Base-by-base conservation (phyloP, 2,888 invertebrate species). In the Spisula subtruncata region DNA sequence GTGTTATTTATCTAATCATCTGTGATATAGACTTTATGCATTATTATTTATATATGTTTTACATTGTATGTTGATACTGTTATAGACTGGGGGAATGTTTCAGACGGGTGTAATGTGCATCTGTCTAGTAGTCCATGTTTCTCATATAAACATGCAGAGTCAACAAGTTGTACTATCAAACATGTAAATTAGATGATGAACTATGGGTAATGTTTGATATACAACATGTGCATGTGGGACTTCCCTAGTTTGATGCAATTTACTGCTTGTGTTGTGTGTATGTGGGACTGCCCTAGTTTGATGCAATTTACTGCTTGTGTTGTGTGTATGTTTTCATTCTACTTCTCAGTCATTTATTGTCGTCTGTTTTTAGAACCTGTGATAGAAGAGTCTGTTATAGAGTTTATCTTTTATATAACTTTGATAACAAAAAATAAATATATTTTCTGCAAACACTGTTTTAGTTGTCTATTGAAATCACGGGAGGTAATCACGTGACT, bases 391-490 rank as follows among this genome's bases (percentile, higher is more conserved):
- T 66, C 60, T 25, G 60, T 66, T 66, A 6, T 25, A 25, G 60
- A 66, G 60, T 66, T 66, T 66, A 66, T 25, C n/a, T 66, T n/a
- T 66, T 66, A 66, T 66, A 66, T 25, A 66, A 25, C 60, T 66
- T n/a, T n/a, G 25, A 66, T 66, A 25, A 66, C n/a, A 25, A n/a
- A 25, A n/a, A 66, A 66, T 25, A 66, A 66, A 66, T 66, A 66
- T 66, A 66, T 66, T 66, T 66, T 66, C 60, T 66, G 60, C 60
- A 66, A 66, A 66, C 25, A 25, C 25, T 5, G 25, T n/a, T 25
- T 66, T n/a, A 25, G 60, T 66, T 66, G 25, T 66, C 25, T 66
- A 66, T 66, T 25, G 60, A 41, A 41, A 41, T 5, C n/a, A n/a
- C n/a, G n/a, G n/a, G n/a, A n/a, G n/a, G n/a, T n/a, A n/a, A n/a